Base-by-base conservation (phyloP, 1,140 invertebrate genomes). In the Bombus confusus region DNA sequence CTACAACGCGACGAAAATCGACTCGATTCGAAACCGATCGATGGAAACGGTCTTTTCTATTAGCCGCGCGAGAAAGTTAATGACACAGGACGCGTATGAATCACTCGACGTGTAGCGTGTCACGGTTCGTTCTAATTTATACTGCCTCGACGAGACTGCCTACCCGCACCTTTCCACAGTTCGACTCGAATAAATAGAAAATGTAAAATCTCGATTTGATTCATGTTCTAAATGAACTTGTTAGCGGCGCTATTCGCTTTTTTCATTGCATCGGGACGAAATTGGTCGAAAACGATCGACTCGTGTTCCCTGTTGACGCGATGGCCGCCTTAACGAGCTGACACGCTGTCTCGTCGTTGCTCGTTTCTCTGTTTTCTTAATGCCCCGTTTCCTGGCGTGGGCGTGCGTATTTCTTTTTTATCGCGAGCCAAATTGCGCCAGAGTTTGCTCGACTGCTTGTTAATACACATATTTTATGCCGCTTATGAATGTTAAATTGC, bases 21-120 rank as follows among this genome's bases (percentile, higher is more conserved):
- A 25, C 0, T 39, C 22, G 68, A 78, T 82, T 31, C 31, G 25
- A 68, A 18, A 13, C 22, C 39, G 25, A 66, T 87, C 59, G 41
- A 68, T 59, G 41, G 31, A 72, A 77, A 25, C 25, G 59, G n/a
- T 43, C 41, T n/a, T 80, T 85, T 34, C 43, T 34, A 25, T 47
- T 80, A 86, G 39, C 22, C 57, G 28, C 41, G 28, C 25, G 57
- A 73, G 43, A 2, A 39, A 69, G 39, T 83, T 88, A 87, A 87
- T 64, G 78, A 22, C 47, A 73, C 85, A 74, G 73, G 28, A 22
- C 10, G 28, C 28, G 59, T 25, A 13, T 34, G n/a, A 64, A 52
- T 71, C 62, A 0, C n/a, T 74, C 39, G 57, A 39, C 39, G 66
- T 31, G 52, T 78, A 86, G 2, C 64, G 4, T 22, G 31, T 79